Base-by-base conservation (phyloP, 1,140 invertebrate genomes). In the Belonocnema kinseyi region DNA sequence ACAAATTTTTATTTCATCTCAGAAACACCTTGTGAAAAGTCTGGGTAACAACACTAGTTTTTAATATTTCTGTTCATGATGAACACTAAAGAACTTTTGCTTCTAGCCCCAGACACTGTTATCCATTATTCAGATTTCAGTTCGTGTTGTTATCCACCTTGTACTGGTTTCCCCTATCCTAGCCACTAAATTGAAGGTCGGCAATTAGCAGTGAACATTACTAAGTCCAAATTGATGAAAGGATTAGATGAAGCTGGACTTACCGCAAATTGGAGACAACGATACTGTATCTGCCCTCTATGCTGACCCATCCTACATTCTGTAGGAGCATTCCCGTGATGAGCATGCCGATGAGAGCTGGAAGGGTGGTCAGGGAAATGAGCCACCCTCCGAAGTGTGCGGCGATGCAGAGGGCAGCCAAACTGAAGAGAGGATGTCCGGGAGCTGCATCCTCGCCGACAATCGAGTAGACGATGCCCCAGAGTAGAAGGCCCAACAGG, bases 271-370 rank as follows among this genome's bases (percentile, higher is more conserved):
- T 93, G 26, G 93, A 92, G 13, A 94, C 92, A 10, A 96, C 93
- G 53, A 91, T 86, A 26, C 89, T 82, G 86, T 95, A 96, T 40
- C 91, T 89, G 1, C 93, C 92, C 76, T 94, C 93, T 84, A 97
- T 94, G 84, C 94, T 89, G 21, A 96, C 93, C 83, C 95, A 93
- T n/a, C 94, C 95, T 14, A 96, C 89, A 88, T 97, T 97, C 87
- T 95, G 94, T 85, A 97, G 93, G 14, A 96, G 80, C 50, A 97
- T 94, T 75, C 97, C 97, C 26, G 95, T 94, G 76, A 97, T 85
- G 12, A 98, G 93, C 96, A 97, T 97, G 16, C 97, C 97, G 82
- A 97, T 95, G 0, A 99, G 92, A 0, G 97, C 94, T 10, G 97
- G 97, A 77, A 98, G 90, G 3, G 94, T 95, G n/a, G 96, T 93